Evolutionary conservation across 2,888 invertebrate genomes (phyloP), one percentile per base, ranked within the genome.

Genomic region (Hoplodrina blanda): DNA sequence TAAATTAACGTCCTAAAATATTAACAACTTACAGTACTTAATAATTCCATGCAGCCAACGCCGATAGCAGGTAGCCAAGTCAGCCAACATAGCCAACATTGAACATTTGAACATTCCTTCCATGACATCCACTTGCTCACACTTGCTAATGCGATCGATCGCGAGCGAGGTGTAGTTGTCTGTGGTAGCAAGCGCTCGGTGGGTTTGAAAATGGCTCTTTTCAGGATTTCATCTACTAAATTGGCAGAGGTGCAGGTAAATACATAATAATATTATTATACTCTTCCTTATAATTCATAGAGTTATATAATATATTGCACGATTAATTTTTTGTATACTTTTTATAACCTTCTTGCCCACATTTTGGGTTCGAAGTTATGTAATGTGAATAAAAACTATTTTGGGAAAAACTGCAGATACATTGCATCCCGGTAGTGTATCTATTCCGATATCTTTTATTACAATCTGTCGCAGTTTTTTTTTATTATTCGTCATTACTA

Each of bases 171-270:
- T 81, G 86, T 84, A 87, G 89, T 89, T 87, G 85, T 85, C 89
- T 85, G 87, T 88, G 90, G 89, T 91, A 91, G 91, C 86, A 90
- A 90, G 90, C 90, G 89, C 89, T 92, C 90, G 91, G 92, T 88
- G 91, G 91, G 91, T 90, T 87, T 80, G 72, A 91, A 91, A 93
- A 97, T 97, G 97, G 96, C 97, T 92, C 93, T 97, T 89, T 97
- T 97, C 94, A 97, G 97, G 93, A 96, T 97, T 91, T 96, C 97
- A 85, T 95, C 97, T 85, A 94, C 96, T 82, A 97, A 95, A 96
- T 91, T 97, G 88, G 92, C 95, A 83, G 97, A 97, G 91, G 94
- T 96, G 90, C 97, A 97, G 96, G 97, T 97, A 92, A 92, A 82
- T 87, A 82, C 69, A 30, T 73, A 50, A 30, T 44, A 33, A 33